A percentile compares a stretch with the other conserved stretches of the same genome.
Conservation (phyloP, 2,888 invertebrate genomes). For the Trachelus stipa region DNA sequence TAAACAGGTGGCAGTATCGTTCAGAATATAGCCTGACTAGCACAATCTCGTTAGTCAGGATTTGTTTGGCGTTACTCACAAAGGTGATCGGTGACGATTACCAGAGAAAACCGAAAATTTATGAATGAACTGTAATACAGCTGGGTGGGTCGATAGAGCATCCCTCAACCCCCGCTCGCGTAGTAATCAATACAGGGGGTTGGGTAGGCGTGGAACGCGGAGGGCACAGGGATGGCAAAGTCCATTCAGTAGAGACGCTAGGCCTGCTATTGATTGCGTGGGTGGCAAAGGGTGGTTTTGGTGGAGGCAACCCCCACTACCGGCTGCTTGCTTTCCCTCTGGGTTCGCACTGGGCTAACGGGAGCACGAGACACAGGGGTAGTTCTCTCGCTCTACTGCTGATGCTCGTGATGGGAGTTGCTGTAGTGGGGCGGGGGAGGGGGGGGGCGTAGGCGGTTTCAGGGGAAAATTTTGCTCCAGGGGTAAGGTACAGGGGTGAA, state of each 20-base stretch:
- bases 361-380: constrained; percentile 10
- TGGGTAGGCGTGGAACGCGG: constrained; percentile 49
- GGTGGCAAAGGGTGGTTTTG: constrained; percentile 43
- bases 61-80: not conserved
- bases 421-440: not conserved
- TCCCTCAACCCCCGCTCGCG: constrained; percentile 35
- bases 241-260: constrained; percentile 64
- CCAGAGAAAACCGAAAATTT: constrained; percentile 56
- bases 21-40: not conserved
- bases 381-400: not conserved
- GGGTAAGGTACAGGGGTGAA: not conserved
- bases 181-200: constrained; percentile 64
- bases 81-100: constrained; percentile 7
- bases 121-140: constrained; percentile 65
- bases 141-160: constrained; percentile 64
- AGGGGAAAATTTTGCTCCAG: not conserved
- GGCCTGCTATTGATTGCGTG: constrained; percentile 64
- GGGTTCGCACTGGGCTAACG: constrained; percentile 32
- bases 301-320: constrained; percentile 34
- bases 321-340: constrained; percentile 32
- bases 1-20: not conserved
- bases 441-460: constrained; percentile 2
- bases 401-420: not conserved
- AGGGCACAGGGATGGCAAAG: constrained; percentile 57
- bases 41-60: not conserved